Evolutionary conservation across 2,113 vertebrate genomes (phyloP), one percentile per base, ranked within the genome.

Genomic region (Sander vitreus): DNA sequence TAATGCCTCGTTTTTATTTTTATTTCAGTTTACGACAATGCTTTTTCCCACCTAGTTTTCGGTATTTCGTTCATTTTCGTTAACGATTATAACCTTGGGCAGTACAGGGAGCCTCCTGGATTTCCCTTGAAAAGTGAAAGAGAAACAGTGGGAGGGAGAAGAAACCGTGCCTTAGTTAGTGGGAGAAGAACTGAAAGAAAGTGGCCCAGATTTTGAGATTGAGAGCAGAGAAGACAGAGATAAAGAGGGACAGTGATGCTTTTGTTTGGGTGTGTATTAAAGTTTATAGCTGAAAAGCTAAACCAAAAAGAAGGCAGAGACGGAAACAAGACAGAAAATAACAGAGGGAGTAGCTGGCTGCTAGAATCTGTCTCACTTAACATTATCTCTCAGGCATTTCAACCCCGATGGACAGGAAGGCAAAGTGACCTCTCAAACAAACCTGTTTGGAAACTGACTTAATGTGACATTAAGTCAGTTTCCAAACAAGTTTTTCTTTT

Each of bases 351-450:
- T 39, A 23, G 16, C 76, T 14, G 47, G 65, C 60, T 59, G 12
- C 73, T 66, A 73, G 76, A 64, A 60, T 84, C 36, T 47, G 18
- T 80, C 74, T 73, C 45, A 63, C 19, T 73, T 27, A 33, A 80
- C 70, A 68, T 78, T 63, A 47, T 73, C n/a, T 33, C 27, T 62
- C 12, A 55, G 72, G 43, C 23, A 58, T 79, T 68, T 68, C 13
- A 66, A 2, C 4, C 16, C 60, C 6, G 0, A 33, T 11, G 48
- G 5, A 54, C 16, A 68, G 50, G 9, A 60, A 33, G 13, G n/a
- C 33, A 48, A n/a, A 60, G 54, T 19, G 13, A 63, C n/a, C 5
- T 2, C 50, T 47, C 18, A 12, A 6, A 7, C 43, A 10, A 33
- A n/a, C 1, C 14, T 48, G 2, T 25, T 23, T 19, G 16, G 36